Percentiles rank a stretch among this genome's conserved stretches.
Conservation (phyloP, 2,888 invertebrate genomes). For the Tachina fera region DNA sequence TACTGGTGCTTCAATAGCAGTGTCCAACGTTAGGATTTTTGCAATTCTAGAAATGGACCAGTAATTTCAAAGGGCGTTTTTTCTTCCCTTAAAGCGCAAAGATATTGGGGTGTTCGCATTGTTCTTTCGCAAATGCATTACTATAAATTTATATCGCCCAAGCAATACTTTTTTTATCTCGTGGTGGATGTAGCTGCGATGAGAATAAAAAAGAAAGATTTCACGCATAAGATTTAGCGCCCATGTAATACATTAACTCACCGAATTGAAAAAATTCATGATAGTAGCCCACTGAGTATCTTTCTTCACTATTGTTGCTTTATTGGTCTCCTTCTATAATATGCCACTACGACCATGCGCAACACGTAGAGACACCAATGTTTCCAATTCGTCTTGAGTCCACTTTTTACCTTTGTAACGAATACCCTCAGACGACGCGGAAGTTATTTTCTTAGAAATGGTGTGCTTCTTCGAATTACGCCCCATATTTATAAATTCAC, state of each 20-base stretch:
- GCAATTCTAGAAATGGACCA: not conserved
- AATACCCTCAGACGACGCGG: not conserved
- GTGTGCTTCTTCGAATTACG: too few relatives aligned
- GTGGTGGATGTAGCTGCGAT: not conserved
- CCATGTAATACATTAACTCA: not conserved
- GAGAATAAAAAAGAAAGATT: not conserved
- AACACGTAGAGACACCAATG: constrained; percentile 5
- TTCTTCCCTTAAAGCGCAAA: not conserved
- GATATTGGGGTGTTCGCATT: constrained; percentile 3
- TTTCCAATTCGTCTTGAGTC: not conserved
- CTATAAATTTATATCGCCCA: not conserved
- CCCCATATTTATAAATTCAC: too few relatives aligned
- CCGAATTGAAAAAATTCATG: not conserved
- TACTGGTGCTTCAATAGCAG: constrained; percentile 1
- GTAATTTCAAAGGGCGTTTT: not conserved
- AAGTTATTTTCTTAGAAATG: too few relatives aligned
- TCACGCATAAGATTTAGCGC: not conserved
- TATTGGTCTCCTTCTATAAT: constrained; percentile 5
- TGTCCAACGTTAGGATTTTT: not conserved
- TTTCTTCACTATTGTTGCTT: constrained; percentile 5
- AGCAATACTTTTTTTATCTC: not conserved
- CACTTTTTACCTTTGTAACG: not conserved
- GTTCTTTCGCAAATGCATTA: constrained; percentile 4
- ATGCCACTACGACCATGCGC: constrained; percentile 5
- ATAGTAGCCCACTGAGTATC: not conserved